Evolutionary conservation across 2,113 vertebrate species (phyloP), one percentile per base, ranked within the genome.

Genomic region (Monopterus albus): DNA sequence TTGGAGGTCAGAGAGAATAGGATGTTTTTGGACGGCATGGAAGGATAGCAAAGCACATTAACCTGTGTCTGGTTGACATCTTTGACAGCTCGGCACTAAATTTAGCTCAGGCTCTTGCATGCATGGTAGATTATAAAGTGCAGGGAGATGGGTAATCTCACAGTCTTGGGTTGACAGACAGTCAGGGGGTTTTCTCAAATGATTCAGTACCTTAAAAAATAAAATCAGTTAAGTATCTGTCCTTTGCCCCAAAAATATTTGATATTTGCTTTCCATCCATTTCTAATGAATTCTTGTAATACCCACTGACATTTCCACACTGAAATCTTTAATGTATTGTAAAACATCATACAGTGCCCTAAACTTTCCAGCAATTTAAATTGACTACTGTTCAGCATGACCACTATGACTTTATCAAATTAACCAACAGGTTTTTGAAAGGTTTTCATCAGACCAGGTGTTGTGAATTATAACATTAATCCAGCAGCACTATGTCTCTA

Each of bases 41-140:
- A 56, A 50, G 62, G 40, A 68, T 7, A 31, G 36, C 0, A 38
- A 12, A 23, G 55, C 65, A 31, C 67, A 52, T 75, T 33, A 66
- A 31, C 3, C 13, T n/a, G 29, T 47, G 73, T 85, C 75, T 67
- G 75, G 21, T 52, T 29, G 62, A 80, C 52, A 70, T 73, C 75
- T 76, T 79, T 72, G 82, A 76, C 86, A 84, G 82, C 65, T 79
- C 56, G 0, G 23, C 1, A 52, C 81, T 89, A 83, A 79, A 87
- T 86, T 72, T 85, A 86, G 71, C 53, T 61, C 64, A 52, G 76
- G 75, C 78, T 72, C 64, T 77, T 53, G 58, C 60, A 52, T 46
- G 36, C 64, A 49, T 25, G 51, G 50, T 52, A 84, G 86, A 83
- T 91, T 90, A 86, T 78, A 80, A 61, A 65, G 51, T 60, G 76